Percentiles rank a stretch among this genome's conserved stretches.
These are phyloP conservation scores for Pelobates fuscus DNA, from an alignment of 2,113 vertebrate species.

Conservation along the genomic window DNA sequence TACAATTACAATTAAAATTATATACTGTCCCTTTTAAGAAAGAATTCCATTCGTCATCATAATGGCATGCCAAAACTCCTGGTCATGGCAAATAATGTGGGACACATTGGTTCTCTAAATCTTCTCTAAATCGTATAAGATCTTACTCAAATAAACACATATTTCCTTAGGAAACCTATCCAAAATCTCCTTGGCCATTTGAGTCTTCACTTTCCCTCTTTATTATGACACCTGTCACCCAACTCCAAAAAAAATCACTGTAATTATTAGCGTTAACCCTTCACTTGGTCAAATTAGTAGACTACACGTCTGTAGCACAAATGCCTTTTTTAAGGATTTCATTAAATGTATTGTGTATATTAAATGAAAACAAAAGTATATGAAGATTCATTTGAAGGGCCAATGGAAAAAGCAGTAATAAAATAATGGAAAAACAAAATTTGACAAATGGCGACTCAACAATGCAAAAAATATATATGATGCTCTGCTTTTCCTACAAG, in stretches of 20 bases:
- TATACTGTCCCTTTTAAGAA: no score
- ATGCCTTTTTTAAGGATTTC: no score
- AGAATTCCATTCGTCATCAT: neutral
- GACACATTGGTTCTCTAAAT: slow-evolving; percentile 29
- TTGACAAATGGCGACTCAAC: neutral
- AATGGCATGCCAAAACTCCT: neutral
- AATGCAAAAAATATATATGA: slow-evolving; percentile 11
- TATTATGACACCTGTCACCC: slow-evolving; percentile 48
- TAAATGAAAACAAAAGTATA: no score
- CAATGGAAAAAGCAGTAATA: neutral
- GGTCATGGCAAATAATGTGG: neutral
- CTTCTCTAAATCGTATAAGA: slow-evolving; percentile 26
- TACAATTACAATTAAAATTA: no score
- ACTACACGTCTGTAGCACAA: no score
- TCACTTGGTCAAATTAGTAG: no score
- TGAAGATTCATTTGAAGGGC: neutral
- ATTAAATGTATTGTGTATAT: no score
- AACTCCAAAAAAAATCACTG: slow-evolving; percentile 25
- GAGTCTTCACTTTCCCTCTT: slow-evolving; percentile 20
- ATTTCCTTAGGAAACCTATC: slow-evolving; percentile 33
- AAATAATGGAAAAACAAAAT: no score
- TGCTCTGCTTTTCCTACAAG: slow-evolving; percentile 24
- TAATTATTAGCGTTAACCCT: slow-evolving; percentile 36
- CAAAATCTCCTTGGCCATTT: slow-evolving; percentile 18
- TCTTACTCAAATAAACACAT: slow-evolving; percentile 40